phyloP scores from a whole-genome alignment of 2,888 invertebrate genomes.

The Drosophila algonquin region DNA sequence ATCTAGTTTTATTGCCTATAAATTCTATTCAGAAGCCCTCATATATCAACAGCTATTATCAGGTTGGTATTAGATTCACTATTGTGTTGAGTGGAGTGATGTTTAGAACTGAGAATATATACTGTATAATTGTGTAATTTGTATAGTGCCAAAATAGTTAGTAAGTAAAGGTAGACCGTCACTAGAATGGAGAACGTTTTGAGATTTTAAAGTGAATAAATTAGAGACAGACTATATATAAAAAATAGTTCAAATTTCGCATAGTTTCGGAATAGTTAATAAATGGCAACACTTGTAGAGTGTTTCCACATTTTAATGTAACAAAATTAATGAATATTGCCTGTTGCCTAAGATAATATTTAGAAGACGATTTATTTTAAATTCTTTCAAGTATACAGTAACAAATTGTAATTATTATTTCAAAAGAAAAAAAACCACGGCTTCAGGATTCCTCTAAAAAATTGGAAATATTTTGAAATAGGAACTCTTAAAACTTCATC shows the following conservation, averaged over 20 bases:
- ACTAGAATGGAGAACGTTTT: no score
- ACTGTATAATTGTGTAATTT: neutral
- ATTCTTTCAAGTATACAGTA: no score
- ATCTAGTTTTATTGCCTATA: neutral
- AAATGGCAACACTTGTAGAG: no score
- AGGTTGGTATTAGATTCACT: slow-evolving; percentile 29
- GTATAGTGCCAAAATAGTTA: neutral
- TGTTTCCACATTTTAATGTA: neutral
- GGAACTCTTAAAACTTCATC: no score
- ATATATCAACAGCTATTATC: slow-evolving; percentile 1
- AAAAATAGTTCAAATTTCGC: neutral
- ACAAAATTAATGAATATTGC: neutral
- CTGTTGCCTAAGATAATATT: no score
- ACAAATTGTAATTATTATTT: neutral
- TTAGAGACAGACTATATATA: no score
- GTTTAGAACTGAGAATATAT: neutral
- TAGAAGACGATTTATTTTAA: neutral
- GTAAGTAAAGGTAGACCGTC: no score
- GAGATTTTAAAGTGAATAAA: no score
- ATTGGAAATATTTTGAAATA: no score
- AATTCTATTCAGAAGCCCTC: neutral
- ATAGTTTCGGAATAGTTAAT: neutral
- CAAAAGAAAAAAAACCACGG: neutral
- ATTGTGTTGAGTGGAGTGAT: neutral
- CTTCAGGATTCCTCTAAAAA: no score